These are phyloP conservation scores for Heterotilapia buettikoferi DNA, from an alignment of 2,113 vertebrate genomes.

Conservation along the genomic window DNA sequence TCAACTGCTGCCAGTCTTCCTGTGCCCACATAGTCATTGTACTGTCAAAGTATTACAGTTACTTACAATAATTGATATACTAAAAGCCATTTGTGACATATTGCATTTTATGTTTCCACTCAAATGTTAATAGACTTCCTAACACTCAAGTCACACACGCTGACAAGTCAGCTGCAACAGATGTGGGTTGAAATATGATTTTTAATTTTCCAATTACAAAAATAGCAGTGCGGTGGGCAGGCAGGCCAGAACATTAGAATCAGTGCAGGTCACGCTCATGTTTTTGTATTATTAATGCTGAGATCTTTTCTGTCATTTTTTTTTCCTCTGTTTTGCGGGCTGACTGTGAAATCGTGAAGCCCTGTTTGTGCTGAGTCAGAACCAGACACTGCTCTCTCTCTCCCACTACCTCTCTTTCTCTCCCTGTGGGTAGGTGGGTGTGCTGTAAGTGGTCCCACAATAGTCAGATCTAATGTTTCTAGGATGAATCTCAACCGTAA, in stretches of 20 bases:
- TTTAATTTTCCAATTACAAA: slow-evolving; percentile 10
- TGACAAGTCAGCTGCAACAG: neutral
- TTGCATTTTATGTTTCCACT: slow-evolving; percentile 1
- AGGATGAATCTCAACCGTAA: slow-evolving; percentile 49
- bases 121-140: neutral
- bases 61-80: neutral
- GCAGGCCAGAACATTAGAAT: neutral
- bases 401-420: neutral
- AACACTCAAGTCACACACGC: neutral
- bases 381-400: neutral
- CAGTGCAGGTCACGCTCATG: neutral
- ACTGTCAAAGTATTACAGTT: neutral
- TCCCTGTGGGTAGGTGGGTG: slow-evolving; percentile 15
- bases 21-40: neutral
- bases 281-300: slow-evolving; percentile 5
- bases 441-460: slow-evolving; percentile 34
- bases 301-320: neutral
- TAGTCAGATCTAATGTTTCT: slow-evolving; percentile 43
- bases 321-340: neutral
- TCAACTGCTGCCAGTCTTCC: neutral
- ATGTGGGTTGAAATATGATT: neutral
- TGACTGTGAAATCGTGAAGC: neutral
- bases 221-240: neutral
- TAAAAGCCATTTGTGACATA: neutral
- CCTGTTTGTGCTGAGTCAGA: slow-evolving; percentile 12